phyloP scores from a whole-genome alignment of 2,113 vertebrate species.

The Chrysemys picta region DNA sequence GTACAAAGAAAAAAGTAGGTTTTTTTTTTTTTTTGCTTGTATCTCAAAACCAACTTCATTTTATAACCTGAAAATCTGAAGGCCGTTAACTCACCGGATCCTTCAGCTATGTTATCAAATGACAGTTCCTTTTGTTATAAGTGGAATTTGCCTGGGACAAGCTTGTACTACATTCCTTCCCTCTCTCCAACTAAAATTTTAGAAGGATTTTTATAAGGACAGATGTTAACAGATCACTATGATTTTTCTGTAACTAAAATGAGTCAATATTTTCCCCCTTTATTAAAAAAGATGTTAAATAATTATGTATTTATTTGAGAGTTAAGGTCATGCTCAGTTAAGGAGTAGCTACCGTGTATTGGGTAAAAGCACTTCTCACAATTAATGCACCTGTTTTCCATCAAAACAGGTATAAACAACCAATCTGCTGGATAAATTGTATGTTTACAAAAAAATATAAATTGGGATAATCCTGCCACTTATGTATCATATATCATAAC shows the following conservation, averaged over 20 bases:
- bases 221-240: accelerated
- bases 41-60: background rate
- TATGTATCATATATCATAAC: background rate
- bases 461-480: background rate
- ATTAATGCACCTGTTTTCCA: background rate
- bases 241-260: background rate
- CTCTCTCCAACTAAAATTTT: background rate
- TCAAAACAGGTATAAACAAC: background rate
- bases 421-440: accelerated
- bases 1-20: background rate
- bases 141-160: accelerated
- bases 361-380: accelerated
- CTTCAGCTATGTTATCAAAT: background rate
- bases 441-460: background rate
- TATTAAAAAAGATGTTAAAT: background rate
- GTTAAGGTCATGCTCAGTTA: background rate
- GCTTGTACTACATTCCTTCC: background rate
- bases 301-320: background rate
- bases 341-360: background rate
- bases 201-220: background rate
- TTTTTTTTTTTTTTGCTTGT: accelerated
- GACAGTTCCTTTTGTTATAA: background rate
- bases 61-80: background rate
- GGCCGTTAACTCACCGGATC: background rate
- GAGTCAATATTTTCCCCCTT: background rate